Percentiles rank a stretch among this genome's conserved stretches.
Conservation (phyloP, 2,888 invertebrate genomes). For the Dichetophora obliterata region DNA sequence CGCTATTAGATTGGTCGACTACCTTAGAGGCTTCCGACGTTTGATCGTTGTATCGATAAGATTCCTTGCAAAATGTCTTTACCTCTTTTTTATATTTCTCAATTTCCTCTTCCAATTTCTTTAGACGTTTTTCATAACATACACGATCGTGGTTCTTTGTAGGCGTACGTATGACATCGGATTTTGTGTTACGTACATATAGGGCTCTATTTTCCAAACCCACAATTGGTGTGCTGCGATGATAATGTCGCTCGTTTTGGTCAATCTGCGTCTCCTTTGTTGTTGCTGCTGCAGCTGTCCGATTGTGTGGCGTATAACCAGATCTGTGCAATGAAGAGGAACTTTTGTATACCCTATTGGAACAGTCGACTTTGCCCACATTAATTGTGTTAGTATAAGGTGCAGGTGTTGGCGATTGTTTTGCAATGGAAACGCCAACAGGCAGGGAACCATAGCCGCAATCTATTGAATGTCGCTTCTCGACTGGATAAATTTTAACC, state of each 20-base stretch:
- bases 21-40: slow-evolving; percentile 20
- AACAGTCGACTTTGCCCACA: slow-evolving; percentile 37
- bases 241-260: slow-evolving; percentile 26
- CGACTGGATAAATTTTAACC: slow-evolving; percentile 33
- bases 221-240: slow-evolving; percentile 28
- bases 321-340: slow-evolving; percentile 45
- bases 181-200: slow-evolving; percentile 47
- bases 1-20: neutral
- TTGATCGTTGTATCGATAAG: slow-evolving; percentile 43
- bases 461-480: slow-evolving; percentile 56
- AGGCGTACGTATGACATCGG: slow-evolving; percentile 44
- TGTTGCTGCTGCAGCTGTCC: too few relatives aligned
- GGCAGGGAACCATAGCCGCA: slow-evolving; percentile 45
- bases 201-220: slow-evolving; percentile 29
- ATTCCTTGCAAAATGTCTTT: slow-evolving; percentile 56
- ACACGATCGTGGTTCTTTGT: slow-evolving; percentile 47
- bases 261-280: slow-evolving; percentile 12
- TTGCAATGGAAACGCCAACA: neutral
- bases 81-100: slow-evolving; percentile 61
- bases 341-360: slow-evolving; percentile 46
- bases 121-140: slow-evolving; percentile 58
- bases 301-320: slow-evolving; percentile 25
- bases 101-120: slow-evolving; percentile 59
- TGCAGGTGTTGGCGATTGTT: slow-evolving; percentile 10
- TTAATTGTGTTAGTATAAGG: neutral